Base-by-base conservation (phyloP, 2,113 vertebrate species). In the Nycticryphes semicollaris region DNA sequence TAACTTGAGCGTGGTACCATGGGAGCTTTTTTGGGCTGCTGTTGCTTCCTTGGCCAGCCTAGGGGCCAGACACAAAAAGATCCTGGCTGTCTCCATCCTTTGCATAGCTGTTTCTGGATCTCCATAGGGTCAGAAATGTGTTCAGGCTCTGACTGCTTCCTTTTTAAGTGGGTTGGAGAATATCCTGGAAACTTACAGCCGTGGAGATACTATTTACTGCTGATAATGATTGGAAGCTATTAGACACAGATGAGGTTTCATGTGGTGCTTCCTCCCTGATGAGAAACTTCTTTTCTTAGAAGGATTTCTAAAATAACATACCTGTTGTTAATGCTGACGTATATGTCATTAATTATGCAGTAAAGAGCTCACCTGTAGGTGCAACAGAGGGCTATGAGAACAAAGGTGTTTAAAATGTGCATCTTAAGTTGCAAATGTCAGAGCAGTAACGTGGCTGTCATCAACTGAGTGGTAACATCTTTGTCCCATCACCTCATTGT, bases 61-160 rank as follows among this genome's bases (percentile, higher is more conserved):
- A 14, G 33, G 16, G 35, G 51, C 70, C 63, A 41, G 72, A 33
- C 21, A 19, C 14, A 56, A 37, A 27, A 12, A 25, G 45, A 31
- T 24, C 50, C 9, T 2, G 3, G 7, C 53, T n/a, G 17, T 43
- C 24, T 22, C 37, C 47, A 12, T 39, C 45, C 28, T 63, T 24
- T 54, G 24, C 16, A 9, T 15, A 51, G 50, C 20, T 28, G 20
- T 25, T 39, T 4, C 50, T 54, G 39, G 8, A 7, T n/a, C 25
- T 87, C 43, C 19, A 2, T 0, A 3, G 7, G 45, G 11, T 70
- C 2, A 2, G 45, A 67, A 9, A 43, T 57, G 35, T 25, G 2
- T 9, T 47, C 21, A 27, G 74, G 6, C 50, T 76, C 39, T 50
- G 37, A 23, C 6, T 10, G 15, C 30, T 90, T 10, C 27, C 47